Percentiles rank a stretch among this genome's conserved stretches.
These are phyloP conservation scores for Catharus ustulatus DNA, from an alignment of 2,797 vertebrate species.

Conservation along the genomic window DNA sequence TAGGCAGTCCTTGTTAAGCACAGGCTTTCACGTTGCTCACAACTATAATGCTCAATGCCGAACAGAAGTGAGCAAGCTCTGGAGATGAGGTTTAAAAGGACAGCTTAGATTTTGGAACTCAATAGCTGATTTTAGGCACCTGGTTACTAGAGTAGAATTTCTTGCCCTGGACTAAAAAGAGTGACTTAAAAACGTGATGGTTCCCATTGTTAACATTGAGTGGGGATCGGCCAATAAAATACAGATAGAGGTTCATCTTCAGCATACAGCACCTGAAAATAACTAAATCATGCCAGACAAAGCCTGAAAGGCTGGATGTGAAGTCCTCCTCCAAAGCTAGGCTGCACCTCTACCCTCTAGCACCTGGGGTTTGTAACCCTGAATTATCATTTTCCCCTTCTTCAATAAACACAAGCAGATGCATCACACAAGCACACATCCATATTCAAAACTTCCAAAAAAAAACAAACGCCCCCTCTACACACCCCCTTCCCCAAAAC, in stretches of 20 bases:
- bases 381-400: neutral
- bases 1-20: neutral
- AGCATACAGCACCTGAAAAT: neutral
- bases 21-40: rapidly evolving
- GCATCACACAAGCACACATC: neutral
- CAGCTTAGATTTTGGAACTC: neutral
- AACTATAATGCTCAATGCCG: neutral
- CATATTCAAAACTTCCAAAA: rapidly evolving
- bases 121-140: neutral
- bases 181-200: neutral
- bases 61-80: neutral
- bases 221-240: neutral
- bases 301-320: neutral
- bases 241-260: neutral
- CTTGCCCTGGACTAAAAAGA: neutral
- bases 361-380: neutral
- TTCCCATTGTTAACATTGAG: rapidly evolving
- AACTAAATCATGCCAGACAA: neutral
- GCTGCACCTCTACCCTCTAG: neutral
- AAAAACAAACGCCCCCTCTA: rapidly evolving
- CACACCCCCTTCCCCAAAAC: neutral
- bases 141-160: neutral
- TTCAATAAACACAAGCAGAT: neutral
- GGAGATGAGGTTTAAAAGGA: neutral
- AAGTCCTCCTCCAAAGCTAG: neutral